phyloP scores from a whole-genome alignment of 1,140 invertebrate species.

The Pseudomyrmex gracilis region DNA sequence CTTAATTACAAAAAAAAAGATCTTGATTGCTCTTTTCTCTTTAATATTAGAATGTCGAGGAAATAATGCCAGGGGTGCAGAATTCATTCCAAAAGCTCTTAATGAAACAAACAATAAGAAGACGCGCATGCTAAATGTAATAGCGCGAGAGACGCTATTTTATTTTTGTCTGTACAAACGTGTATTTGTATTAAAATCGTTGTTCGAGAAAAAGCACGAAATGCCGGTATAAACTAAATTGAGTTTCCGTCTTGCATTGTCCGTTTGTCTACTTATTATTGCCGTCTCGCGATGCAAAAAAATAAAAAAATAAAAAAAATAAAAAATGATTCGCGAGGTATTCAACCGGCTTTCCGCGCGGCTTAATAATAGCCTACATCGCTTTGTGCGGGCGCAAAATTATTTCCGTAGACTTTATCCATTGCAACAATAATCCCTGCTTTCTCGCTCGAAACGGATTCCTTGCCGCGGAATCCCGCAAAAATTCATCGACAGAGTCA shows the following conservation, averaged over 20 bases:
- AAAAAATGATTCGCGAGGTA: slow-evolving; percentile 23
- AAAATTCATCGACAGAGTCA: slow-evolving; percentile 67
- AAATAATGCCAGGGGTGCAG: neutral
- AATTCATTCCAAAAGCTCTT: slow-evolving; percentile 1
- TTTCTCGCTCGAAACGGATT: slow-evolving; percentile 30
- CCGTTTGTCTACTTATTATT: slow-evolving; percentile 21
- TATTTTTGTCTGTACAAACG: too few species aligned
- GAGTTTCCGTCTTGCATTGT: slow-evolving; percentile 7
- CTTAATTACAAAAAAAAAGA: slow-evolving; percentile 23
- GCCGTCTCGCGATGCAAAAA: neutral
- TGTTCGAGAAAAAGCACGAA: neutral
- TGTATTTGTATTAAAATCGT: neutral
- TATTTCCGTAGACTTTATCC: slow-evolving; percentile 51
- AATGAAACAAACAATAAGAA: slow-evolving; percentile 29
- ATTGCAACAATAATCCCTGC: slow-evolving; percentile 42
- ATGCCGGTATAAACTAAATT: slow-evolving; percentile 7
- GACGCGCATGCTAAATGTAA: neutral
- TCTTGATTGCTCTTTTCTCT: neutral
- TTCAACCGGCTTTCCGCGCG: slow-evolving; percentile 31
- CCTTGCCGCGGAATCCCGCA: slow-evolving; percentile 48
- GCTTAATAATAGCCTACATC: slow-evolving; percentile 29
- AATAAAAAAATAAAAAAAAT: too few species aligned
- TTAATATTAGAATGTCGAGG: slow-evolving; percentile 17
- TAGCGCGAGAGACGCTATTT: neutral
- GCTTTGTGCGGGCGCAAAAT: slow-evolving; percentile 36